phyloP scores from a whole-genome alignment of 2,888 invertebrate species.

The Caprella mutica region DNA sequence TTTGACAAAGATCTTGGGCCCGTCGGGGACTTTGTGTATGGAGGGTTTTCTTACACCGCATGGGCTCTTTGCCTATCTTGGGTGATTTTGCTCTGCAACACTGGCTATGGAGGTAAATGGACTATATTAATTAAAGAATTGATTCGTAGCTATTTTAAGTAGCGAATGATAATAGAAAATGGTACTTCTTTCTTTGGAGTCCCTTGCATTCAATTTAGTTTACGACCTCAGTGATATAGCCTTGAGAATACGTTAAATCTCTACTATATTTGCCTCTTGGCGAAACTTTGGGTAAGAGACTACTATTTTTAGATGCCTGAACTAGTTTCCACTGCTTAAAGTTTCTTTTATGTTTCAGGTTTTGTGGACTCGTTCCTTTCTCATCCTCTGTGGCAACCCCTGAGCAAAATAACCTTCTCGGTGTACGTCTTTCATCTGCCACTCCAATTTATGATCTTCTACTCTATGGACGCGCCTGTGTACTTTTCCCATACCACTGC shows the following conservation, averaged over 20 bases:
- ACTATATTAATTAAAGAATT: no score
- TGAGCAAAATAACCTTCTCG: constrained; percentile 18
- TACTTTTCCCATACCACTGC: no score
- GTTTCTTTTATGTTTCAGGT: constrained; percentile 6
- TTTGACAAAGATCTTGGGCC: not conserved
- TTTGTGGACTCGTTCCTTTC: constrained; percentile 16
- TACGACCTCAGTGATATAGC: no score
- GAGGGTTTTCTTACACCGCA: constrained; percentile 12
- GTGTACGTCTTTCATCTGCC: constrained; percentile 22
- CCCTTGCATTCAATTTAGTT: no score
- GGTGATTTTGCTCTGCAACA: constrained; percentile 15
- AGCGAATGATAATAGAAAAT: no score
- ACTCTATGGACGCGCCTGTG: no score
- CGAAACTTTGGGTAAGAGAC: no score
- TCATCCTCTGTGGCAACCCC: constrained; percentile 19
- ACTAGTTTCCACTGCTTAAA: not conserved
- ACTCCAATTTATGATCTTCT: constrained; percentile 11
- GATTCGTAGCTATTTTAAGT: no score
- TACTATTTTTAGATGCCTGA: no score
- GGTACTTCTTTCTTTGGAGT: no score
- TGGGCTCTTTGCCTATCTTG: constrained; percentile 16
- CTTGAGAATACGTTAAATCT: no score
- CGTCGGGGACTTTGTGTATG: constrained; percentile 14
- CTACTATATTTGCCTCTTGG: no score
- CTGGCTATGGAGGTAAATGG: constrained; percentile 8